phyloP scores from a whole-genome alignment of 2,888 invertebrate species.

The Onchidella celtica region DNA sequence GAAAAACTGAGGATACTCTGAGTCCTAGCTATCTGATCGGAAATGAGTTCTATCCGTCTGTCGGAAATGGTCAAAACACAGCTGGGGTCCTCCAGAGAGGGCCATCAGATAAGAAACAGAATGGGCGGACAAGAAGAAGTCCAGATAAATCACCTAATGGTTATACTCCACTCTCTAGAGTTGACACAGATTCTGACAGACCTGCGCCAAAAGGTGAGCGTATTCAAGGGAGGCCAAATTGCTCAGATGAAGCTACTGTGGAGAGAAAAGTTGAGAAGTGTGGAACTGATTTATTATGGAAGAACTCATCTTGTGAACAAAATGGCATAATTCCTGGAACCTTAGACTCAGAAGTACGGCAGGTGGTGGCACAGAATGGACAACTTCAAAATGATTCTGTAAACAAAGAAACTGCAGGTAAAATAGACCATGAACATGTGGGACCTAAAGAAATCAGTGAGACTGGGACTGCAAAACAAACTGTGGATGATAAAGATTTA shows the following conservation, averaged over 20 bases:
- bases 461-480: neutral
- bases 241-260: neutral
- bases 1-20: neutral
- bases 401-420: neutral
- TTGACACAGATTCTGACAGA: neutral
- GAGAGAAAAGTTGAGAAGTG: neutral
- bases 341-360: neutral
- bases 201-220: neutral
- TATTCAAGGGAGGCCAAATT: neutral
- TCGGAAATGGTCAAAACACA: neutral
- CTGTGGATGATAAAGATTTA: neutral
- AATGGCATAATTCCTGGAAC: neutral
- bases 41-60: neutral
- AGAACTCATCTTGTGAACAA: neutral
- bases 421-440: neutral
- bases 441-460: neutral
- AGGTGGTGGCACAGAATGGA: neutral
- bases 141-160: neutral
- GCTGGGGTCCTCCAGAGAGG: neutral
- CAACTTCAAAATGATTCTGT: neutral
- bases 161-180: too few relatives aligned
- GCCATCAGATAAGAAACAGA: neutral
- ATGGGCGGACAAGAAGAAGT: too few relatives aligned
- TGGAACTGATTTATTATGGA: neutral
- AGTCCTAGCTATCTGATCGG: conserved; percentile 30